Percentiles rank a stretch among this genome's conserved stretches.
These are phyloP conservation scores for Lochmaea capreae DNA, from an alignment of 2,888 invertebrate genomes.

Conservation along the genomic window DNA sequence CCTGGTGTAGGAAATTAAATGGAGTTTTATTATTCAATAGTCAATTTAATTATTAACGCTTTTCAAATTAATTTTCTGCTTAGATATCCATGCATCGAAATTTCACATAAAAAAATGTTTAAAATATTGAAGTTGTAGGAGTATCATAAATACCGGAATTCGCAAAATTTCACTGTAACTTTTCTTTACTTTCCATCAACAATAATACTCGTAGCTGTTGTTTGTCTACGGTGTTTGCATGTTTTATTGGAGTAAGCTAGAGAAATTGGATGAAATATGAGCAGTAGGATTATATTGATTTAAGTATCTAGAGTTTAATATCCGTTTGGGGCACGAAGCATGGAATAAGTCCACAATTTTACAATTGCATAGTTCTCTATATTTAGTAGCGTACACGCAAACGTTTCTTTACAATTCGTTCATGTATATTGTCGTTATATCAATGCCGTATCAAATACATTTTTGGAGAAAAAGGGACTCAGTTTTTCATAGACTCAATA, in stretches of 20 bases:
- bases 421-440: not conserved
- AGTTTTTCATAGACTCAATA: too few relatives aligned
- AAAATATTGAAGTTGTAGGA: too few relatives aligned
- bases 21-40: too few relatives aligned
- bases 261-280: not conserved
- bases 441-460: not conserved
- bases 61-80: too few relatives aligned
- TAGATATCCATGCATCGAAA: too few relatives aligned
- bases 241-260: not conserved
- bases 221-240: not conserved
- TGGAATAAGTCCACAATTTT: not conserved
- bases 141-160: too few relatives aligned
- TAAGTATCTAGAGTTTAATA: not conserved
- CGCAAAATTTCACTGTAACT: too few relatives aligned
- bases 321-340: not conserved
- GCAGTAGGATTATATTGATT: not conserved
- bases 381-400: not conserved
- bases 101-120: too few relatives aligned
- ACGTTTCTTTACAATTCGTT: not conserved
- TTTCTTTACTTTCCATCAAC: not conserved
- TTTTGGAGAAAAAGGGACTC: not conserved
- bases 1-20: too few relatives aligned
- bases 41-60: too few relatives aligned
- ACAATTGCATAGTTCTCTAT: not conserved
- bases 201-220: not conserved